Conservation (phyloP, 2,888 invertebrate species). For the Xylota segnis region DNA sequence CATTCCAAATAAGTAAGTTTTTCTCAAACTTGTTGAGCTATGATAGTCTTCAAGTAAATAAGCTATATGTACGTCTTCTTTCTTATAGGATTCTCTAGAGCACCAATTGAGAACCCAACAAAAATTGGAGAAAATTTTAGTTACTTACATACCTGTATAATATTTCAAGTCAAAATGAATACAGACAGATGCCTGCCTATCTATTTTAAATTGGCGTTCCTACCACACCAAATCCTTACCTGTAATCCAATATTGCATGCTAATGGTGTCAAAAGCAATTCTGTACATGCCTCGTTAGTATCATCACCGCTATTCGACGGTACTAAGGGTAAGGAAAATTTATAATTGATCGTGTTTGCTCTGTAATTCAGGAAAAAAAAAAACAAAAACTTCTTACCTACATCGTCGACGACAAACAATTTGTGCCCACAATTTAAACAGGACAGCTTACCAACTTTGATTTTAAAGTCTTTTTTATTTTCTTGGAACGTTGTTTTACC, state of each 20-base stretch:
- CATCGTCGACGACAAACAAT: slow-evolving; percentile 69
- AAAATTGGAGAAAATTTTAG: no score
- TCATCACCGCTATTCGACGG: slow-evolving; percentile 40
- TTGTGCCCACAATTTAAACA: slow-evolving; percentile 69
- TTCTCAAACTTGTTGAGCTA: no score
- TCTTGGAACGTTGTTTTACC: slow-evolving; percentile 14
- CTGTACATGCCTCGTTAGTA: slow-evolving; percentile 50
- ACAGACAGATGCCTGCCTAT: no score
- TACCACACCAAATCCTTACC: slow-evolving; percentile 26
- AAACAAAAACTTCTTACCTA: slow-evolving; percentile 38
- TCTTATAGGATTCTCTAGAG: no score
- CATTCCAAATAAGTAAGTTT: no score
- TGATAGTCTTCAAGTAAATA: no score
- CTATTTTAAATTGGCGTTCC: no score
- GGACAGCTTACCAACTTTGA: slow-evolving; percentile 69
- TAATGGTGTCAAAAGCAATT: slow-evolving; percentile 60
- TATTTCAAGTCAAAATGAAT: no score
- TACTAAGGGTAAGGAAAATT: slow-evolving; percentile 36
- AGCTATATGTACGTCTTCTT: no score
- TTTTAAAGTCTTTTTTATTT: slow-evolving; percentile 59
- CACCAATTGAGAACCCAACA: no score
- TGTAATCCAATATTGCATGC: slow-evolving; percentile 51
- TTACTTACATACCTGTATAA: no score
- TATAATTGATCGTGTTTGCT: neutral
- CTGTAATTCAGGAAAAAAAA: neutral